These are phyloP conservation scores for Stigmatopora nigra DNA, from an alignment of 2,113 vertebrate species.

Conservation along the genomic window DNA sequence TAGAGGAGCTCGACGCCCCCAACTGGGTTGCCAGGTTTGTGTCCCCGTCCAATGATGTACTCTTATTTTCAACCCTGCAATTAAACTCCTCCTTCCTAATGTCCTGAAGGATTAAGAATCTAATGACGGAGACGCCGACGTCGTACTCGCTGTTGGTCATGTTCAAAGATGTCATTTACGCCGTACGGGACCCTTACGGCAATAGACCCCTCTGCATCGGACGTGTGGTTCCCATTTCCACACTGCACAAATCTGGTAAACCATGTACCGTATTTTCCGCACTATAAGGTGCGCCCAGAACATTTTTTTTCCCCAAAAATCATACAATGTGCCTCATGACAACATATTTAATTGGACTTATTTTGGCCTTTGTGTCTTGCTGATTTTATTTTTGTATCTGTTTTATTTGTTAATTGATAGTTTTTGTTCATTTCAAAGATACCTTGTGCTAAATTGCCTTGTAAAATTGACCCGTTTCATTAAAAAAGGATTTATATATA, in stretches of 20 bases:
- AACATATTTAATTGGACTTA: no score
- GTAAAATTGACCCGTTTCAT: no score
- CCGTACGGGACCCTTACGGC: slow-evolving; percentile 91
- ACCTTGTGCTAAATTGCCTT: no score
- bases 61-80: not conserved
- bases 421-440: no score
- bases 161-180: slow-evolving; percentile 92
- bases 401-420: no score
- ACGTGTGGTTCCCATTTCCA: slow-evolving; percentile 82
- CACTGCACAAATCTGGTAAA: slow-evolving; percentile 71
- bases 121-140: slow-evolving; percentile 92
- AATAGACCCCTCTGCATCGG: slow-evolving; percentile 93
- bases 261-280: no score
- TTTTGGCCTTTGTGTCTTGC: no score
- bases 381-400: no score
- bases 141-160: slow-evolving; percentile 92
- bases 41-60: not conserved
- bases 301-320: no score
- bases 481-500: no score
- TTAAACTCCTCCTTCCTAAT: slow-evolving; percentile 10
- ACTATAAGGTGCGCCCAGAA: not conserved
- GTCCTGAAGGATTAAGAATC: slow-evolving; percentile 84
- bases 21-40: slow-evolving; percentile 95
- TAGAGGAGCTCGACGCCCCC: slow-evolving; percentile 82
- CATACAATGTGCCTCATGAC: no score